Evolutionary conservation across 1,140 invertebrate genomes (phyloP).

Genomic region (Micrasema longulum): DNA sequence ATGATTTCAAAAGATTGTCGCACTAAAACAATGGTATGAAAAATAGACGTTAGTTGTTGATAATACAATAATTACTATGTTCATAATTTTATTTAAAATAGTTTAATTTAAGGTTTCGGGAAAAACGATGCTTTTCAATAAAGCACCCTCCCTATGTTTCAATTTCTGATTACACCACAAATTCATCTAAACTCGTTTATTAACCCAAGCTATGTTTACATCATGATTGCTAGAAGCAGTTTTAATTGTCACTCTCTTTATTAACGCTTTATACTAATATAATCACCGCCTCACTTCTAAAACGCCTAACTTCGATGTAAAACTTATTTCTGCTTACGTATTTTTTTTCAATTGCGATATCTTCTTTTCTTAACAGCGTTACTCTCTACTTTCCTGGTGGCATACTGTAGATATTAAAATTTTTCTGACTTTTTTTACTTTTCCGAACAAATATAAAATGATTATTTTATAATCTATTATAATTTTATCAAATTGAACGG

Average conservation of each 20-base stretch:
- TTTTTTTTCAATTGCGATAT: no score
- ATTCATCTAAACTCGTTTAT: constrained; percentile 26
- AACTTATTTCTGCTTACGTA: no score
- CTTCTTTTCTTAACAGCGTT: no score
- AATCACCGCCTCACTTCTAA: constrained; percentile 4
- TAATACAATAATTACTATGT: not conserved
- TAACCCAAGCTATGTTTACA: constrained; percentile 27
- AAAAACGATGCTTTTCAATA: constrained; percentile 8
- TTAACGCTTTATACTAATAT: constrained; percentile 48
- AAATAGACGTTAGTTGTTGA: no score
- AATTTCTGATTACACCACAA: constrained; percentile 17
- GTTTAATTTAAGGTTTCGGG: not conserved
- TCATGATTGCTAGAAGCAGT: constrained; percentile 48
- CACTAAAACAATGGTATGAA: no score
- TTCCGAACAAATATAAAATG: no score
- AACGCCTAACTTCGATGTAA: not conserved
- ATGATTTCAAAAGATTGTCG: no score
- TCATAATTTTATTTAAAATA: not conserved
- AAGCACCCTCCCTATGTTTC: not conserved
- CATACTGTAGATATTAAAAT: no score
- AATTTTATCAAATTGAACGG: no score
- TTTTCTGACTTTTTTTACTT: no score
- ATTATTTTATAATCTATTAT: no score
- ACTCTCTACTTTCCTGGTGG: no score
- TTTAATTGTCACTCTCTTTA: constrained; percentile 47